phyloP scores from a whole-genome alignment of 2,113 vertebrate species.

The Butorides virescens region DNA sequence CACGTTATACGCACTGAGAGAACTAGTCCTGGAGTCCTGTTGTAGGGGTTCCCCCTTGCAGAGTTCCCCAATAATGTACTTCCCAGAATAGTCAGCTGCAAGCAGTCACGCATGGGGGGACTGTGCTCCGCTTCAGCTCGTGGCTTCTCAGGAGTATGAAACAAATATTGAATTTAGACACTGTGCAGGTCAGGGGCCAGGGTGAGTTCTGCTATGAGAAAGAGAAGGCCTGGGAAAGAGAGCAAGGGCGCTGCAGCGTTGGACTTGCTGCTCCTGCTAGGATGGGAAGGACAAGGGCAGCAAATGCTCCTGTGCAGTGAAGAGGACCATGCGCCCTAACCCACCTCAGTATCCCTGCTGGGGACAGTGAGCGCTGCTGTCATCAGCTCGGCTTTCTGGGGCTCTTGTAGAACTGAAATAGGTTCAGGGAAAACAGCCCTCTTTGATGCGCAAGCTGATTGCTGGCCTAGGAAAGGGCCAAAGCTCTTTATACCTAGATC shows the following conservation, averaged over 20 bases:
- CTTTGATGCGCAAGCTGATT: not conserved
- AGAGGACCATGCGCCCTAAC: not conserved
- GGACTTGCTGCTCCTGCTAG: accelerated
- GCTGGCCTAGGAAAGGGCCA: not conserved
- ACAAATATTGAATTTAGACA: not conserved
- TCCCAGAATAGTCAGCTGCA: not conserved
- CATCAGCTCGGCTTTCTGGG: not conserved
- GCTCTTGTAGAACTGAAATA: not conserved
- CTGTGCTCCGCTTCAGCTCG: not conserved
- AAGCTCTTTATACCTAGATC: not conserved
- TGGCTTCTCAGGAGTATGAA: not conserved
- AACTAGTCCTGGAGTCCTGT: not conserved
- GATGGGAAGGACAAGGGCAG: not conserved
- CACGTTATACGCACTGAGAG: accelerated
- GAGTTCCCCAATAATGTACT: not conserved
- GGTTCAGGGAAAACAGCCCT: not conserved
- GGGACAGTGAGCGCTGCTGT: not conserved
- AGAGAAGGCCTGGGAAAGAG: not conserved
- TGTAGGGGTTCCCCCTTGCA: not conserved
- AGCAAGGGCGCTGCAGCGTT: not conserved
- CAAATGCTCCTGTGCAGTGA: not conserved
- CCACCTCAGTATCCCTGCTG: not conserved
- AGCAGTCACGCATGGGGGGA: accelerated
- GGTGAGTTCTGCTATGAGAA: not conserved
- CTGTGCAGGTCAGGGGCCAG: not conserved